Evolutionary conservation across 2,797 vertebrate genomes (phyloP), one percentile per base, ranked within the genome.

Genomic region (Streptopelia turtur): DNA sequence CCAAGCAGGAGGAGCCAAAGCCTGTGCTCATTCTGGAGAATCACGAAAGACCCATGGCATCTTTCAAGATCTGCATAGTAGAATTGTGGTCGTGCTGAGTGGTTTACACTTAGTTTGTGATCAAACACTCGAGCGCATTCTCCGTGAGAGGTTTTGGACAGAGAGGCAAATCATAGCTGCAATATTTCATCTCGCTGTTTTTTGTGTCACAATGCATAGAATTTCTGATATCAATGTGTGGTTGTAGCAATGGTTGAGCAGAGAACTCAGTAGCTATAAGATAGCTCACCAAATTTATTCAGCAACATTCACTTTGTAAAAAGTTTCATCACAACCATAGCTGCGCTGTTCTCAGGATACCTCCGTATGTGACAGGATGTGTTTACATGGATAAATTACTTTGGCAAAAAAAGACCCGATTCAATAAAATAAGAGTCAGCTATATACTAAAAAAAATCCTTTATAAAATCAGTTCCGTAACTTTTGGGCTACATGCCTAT

Each of bases 341-440:
- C 22, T 95, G 55, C 60, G 33, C 49, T 95, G 70, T 87, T 61
- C 35, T 90, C 68, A 82, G 72, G 90, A 69, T 91, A 75, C 86
- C 72, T 94, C 79, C 10, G 6, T 87, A 90, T 77, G 21, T 64
- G 77, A 79, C 86, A 96, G 88, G 72, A 91, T 96, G 64, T 94
- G 72, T 96, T 97, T 95, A 84, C 86, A 82, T 75, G 76, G 64
- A 31, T 69, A 69, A 77, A 77, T 39, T 93, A 33, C 33, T 87
- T 89, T 41, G 52, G 71, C 39, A 70, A 69, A 83, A 80, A 89
- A 92, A 93, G 59, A n/a, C 57, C 25, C 23, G 70, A 59, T 52
- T 85, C 83, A 92, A 89, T 86, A 89, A 87, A 90, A 81, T 72
- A 68, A 70, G 76, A 30, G 60, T 60, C 63, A 81, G 45, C 30